Conservation (phyloP, 2,888 invertebrate genomes). For the Gryllus longicercus region DNA sequence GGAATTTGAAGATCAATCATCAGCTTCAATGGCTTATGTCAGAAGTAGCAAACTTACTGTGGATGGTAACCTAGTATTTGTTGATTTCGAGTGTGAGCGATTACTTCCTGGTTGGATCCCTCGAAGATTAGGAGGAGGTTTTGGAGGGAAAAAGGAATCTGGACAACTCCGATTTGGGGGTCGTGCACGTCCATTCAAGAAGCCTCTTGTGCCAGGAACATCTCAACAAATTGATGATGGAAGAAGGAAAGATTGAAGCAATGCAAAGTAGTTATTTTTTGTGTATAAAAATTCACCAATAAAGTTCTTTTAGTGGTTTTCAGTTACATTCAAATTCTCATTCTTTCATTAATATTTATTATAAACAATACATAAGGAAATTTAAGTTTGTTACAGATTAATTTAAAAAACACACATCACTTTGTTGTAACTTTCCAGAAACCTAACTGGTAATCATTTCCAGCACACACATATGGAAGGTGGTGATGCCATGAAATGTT, state of each 20-base stretch:
- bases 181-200: neutral
- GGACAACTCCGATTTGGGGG: slow-evolving; percentile 83
- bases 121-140: slow-evolving; percentile 77
- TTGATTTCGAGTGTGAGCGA: slow-evolving; percentile 74
- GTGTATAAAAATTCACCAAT: too few relatives aligned
- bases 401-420: slow-evolving; percentile 39
- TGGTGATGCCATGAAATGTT: slow-evolving; percentile 63
- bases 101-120: slow-evolving; percentile 77
- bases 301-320: too few relatives aligned
- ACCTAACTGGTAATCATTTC: slow-evolving; percentile 57
- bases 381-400: neutral
- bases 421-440: slow-evolving; percentile 58
- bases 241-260: neutral
- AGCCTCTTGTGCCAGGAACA: neutral
- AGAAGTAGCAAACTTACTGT: slow-evolving; percentile 58
- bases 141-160: slow-evolving; percentile 80
- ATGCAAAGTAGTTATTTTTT: neutral
- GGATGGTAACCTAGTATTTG: slow-evolving; percentile 67
- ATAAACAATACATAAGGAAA: too few relatives aligned
- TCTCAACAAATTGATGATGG: neutral
- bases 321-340: too few relatives aligned
- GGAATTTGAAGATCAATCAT: slow-evolving; percentile 64
- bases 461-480: slow-evolving; percentile 58
- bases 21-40: slow-evolving; percentile 60
- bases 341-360: too few relatives aligned